A percentile compares a stretch with the other conserved stretches of the same genome.
phyloP scores from a whole-genome alignment of 2,113 vertebrate genomes.

The Paraplagusia blochii region DNA sequence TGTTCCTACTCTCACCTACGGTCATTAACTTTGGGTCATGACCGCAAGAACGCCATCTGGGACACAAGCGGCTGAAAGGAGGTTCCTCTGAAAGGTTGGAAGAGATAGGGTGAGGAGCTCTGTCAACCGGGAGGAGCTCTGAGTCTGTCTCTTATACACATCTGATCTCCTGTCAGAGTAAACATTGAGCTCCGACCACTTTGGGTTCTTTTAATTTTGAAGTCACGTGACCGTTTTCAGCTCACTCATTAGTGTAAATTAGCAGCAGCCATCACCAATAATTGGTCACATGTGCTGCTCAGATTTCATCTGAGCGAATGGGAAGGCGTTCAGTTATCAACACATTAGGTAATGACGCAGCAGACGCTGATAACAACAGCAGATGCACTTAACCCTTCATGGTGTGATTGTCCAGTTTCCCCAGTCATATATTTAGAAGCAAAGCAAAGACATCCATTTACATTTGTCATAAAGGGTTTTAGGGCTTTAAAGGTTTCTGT shows the following conservation, averaged over 20 bases:
- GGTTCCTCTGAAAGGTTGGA: too few species aligned
- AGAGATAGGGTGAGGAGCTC: too few species aligned
- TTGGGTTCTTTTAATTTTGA: neutral
- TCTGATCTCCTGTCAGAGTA: too few species aligned
- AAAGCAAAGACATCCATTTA: too few species aligned
- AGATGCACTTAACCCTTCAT: neutral
- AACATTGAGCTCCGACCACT: neutral
- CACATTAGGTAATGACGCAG: neutral
- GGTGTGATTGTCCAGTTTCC: neutral
- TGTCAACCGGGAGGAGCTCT: too few species aligned
- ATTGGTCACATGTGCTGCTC: constrained; percentile 9
- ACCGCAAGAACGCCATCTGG: too few species aligned
- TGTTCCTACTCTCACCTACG: too few species aligned
- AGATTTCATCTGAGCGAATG: constrained; percentile 9
- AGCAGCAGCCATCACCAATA: constrained; percentile 11
- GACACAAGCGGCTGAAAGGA: too few species aligned
- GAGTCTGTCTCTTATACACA: too few species aligned
- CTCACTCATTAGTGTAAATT: constrained; percentile 16
- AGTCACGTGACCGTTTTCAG: constrained; percentile 14
- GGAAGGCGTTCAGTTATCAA: constrained; percentile 4
- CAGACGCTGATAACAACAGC: neutral
- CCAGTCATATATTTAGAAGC: neutral
- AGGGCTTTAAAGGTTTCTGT: too few species aligned
- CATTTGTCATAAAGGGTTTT: too few species aligned
- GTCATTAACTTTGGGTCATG: too few species aligned